Evolutionary conservation across 1,140 invertebrate species (phyloP).

Genomic region (Lethocerus indicus): DNA sequence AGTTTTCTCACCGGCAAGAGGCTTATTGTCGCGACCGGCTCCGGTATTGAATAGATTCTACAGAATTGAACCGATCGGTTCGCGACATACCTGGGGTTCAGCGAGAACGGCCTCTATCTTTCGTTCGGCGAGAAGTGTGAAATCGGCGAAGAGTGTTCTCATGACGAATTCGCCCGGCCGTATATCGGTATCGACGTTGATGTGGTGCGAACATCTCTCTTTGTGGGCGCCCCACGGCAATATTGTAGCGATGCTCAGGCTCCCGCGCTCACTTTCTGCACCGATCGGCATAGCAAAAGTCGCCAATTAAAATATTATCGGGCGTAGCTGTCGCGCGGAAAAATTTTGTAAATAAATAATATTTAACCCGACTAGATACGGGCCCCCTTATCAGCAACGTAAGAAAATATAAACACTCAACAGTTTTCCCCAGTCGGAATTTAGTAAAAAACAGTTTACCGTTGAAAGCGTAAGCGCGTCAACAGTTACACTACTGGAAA

Average conservation of each 20-base stretch:
- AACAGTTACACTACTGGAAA: not conserved
- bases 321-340: too few species aligned
- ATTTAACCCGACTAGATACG: too few species aligned
- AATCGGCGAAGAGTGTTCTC: constrained; percentile 84
- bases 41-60: too few species aligned
- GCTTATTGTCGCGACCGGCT: too few species aligned
- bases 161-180: constrained; percentile 89
- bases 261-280: constrained; percentile 16
- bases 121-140: constrained; percentile 78
- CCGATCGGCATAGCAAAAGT: too few species aligned
- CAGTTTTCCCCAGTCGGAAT: not conserved
- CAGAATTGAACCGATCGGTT: too few species aligned
- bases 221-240: constrained; percentile 69
- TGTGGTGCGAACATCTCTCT: constrained; percentile 42
- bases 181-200: constrained; percentile 38
- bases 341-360: too few species aligned
- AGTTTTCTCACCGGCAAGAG: too few species aligned
- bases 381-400: too few species aligned
- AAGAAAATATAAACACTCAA: not conserved
- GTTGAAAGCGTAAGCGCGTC: not conserved
- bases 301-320: too few species aligned
- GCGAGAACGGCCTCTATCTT: constrained; percentile 91
- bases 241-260: constrained; percentile 24
- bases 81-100: constrained; percentile 65
- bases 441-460: not conserved